Base-by-base conservation (phyloP, 2,888 invertebrate species). In the Polymixis flavicincta region DNA sequence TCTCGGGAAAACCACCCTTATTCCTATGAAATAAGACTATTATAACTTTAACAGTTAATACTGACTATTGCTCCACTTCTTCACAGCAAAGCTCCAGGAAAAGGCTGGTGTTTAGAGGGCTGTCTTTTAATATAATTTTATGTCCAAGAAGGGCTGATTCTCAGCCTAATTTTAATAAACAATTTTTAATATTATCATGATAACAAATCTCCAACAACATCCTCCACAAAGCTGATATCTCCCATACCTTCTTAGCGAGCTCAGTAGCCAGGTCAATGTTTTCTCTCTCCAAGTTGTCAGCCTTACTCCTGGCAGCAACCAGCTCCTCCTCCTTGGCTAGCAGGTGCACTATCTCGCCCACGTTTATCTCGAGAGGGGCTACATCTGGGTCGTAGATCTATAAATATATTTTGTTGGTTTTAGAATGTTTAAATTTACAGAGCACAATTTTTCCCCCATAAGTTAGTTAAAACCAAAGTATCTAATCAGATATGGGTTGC, bases 311-410 rank as follows among this genome's bases (percentile, higher is more conserved):
- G 0, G 99, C 98, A 8, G 98, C 98, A 0, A 98, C 98, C 60
- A 99, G 95, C 92, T 99, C 99, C 91, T 99, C 99, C 93, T 99
- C 99, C 93, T 99, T 99, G 25, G 99, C 99, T 83, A 99, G 95
- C 89, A 99, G 96, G 85, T 98, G 98, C 7, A 99, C 98, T 75
- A 99, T 98, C 94, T 99, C 98, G 84, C 98, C 98, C 8, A 99
- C 99, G 92, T 99, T 98, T 78, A 99, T 98, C 77, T 98, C 97
- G 42, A 99, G 97, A 0, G 99, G 98, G 0, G 98, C 97, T 22
- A 98, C 97, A 90, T 99, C 99, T 7, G 98, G 98, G 92, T 99
- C 98, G 89, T 97, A 97, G 2, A 94, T 91, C 97, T 95, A 87
- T 13, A 66, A 66, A 22, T 17, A 32, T 9, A 48, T 22, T 4